Evolutionary conservation across 2,888 invertebrate genomes (phyloP).

Genomic region (Deilephila elpenor): DNA sequence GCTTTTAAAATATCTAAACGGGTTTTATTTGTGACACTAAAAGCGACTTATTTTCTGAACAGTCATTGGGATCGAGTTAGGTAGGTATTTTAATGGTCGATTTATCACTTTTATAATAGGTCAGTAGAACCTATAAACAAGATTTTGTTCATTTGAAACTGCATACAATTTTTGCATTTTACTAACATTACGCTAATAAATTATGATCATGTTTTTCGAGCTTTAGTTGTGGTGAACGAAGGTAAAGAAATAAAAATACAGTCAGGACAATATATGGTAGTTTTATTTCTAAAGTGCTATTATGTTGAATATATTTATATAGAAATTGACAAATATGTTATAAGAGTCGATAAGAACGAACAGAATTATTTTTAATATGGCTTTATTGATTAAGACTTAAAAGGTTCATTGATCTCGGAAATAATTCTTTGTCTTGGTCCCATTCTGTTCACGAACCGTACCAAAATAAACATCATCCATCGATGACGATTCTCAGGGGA

Average conservation of each 20-base stretch:
- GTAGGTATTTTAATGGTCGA: not conserved
- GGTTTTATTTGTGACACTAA: slow-evolving; percentile 14
- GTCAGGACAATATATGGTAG: not conserved
- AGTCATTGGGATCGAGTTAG: slow-evolving; percentile 21
- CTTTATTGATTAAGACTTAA: slow-evolving; percentile 47
- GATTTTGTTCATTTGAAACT: no score
- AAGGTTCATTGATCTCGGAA: slow-evolving; percentile 62
- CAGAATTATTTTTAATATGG: slow-evolving; percentile 33
- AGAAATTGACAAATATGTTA: not conserved
- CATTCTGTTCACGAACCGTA: slow-evolving; percentile 50
- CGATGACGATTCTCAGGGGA: slow-evolving; percentile 58
- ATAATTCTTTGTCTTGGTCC: slow-evolving; percentile 54
- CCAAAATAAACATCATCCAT: slow-evolving; percentile 62
- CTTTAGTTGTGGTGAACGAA: no score
- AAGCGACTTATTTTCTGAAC: slow-evolving; percentile 26
- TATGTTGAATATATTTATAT: not conserved
- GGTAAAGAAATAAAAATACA: not conserved
- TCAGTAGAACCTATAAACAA: not conserved
- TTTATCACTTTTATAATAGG: not conserved
- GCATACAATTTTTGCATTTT: no score
- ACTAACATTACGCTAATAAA: no score
- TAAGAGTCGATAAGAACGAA: not conserved
- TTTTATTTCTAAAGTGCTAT: not conserved
- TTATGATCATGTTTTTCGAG: no score
- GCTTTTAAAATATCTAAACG: not conserved